Conservation (phyloP, 2,888 invertebrate species). For the Willowsia nigromaculata region DNA sequence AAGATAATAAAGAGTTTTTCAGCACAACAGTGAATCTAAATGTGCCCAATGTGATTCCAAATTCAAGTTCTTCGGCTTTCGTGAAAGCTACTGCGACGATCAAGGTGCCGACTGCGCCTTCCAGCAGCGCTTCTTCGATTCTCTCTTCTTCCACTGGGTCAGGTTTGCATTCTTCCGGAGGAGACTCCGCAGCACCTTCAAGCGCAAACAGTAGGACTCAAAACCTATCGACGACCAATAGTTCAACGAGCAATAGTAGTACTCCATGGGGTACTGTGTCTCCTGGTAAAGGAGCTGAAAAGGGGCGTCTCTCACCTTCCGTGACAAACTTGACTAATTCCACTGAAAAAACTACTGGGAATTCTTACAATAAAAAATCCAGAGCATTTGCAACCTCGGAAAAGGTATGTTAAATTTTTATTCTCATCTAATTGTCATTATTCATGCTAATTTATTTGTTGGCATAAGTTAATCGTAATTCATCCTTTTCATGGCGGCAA, state of each 20-base stretch:
- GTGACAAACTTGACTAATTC: slow-evolving; percentile 66
- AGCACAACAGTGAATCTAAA: slow-evolving; percentile 75
- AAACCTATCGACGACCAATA: slow-evolving; percentile 43
- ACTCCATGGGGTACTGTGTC: slow-evolving; percentile 67
- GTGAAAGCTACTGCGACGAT: slow-evolving; percentile 75
- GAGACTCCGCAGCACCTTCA: slow-evolving; percentile 37
- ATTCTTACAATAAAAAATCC: slow-evolving; percentile 75
- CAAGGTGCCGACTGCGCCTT: slow-evolving; percentile 74
- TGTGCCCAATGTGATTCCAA: slow-evolving; percentile 75
- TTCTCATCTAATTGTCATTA: background rate
- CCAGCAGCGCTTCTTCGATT: slow-evolving; percentile 53
- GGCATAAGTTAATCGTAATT: background rate
- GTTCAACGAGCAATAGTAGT: slow-evolving; percentile 29
- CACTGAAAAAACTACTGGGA: slow-evolving; percentile 60
- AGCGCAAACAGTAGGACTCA: slow-evolving; percentile 39
- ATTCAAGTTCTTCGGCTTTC: slow-evolving; percentile 75
- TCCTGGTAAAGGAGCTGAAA: slow-evolving; percentile 60
- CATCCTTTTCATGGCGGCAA: background rate
- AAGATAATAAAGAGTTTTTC: slow-evolving; percentile 75
- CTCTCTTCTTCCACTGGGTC: slow-evolving; percentile 63
- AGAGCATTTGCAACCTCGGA: slow-evolving; percentile 73
- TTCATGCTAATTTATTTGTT: background rate
- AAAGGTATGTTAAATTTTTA: slow-evolving; percentile 73
- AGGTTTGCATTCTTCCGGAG: slow-evolving; percentile 52
- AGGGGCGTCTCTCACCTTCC: slow-evolving; percentile 73